A percentile compares a stretch with the other conserved stretches of the same genome.
Evolutionary conservation across 2,888 invertebrate species (phyloP).

Genomic region (Lordiphosa andalusiaca): DNA sequence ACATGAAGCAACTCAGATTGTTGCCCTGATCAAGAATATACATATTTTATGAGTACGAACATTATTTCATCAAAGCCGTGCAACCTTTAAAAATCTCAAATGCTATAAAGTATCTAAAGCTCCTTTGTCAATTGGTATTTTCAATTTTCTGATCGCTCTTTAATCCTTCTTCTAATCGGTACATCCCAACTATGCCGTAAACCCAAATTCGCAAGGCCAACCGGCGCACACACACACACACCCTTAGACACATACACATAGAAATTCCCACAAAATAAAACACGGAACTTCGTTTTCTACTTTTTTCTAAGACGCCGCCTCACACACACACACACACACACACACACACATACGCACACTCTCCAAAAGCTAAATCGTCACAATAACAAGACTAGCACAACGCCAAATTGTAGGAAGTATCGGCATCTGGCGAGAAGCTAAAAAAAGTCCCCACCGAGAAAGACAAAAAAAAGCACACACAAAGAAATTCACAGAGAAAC

Average conservation of each 20-base stretch:
- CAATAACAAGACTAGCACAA: slow-evolving; percentile 33
- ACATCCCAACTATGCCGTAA: no score
- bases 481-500: slow-evolving; percentile 31
- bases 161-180: no score
- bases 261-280: not conserved
- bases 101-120: no score
- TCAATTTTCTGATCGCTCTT: no score
- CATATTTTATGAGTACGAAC: no score
- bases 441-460: slow-evolving; percentile 10
- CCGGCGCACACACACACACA: slow-evolving; percentile 21
- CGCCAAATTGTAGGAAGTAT: slow-evolving; percentile 49
- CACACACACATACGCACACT: slow-evolving; percentile 5
- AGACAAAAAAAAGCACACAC: slow-evolving; percentile 19
- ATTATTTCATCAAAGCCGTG: no score
- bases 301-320: no score
- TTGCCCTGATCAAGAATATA: not conserved
- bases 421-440: slow-evolving; percentile 44
- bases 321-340: no score
- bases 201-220: slow-evolving; percentile 11
- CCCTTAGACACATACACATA: slow-evolving; percentile 12
- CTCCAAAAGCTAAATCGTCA: slow-evolving; percentile 26
- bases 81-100: no score
- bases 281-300: no score
- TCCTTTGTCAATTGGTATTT: no score
- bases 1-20: no score